Percentiles rank a stretch among this genome's conserved stretches.
Conservation (phyloP, 2,797 vertebrate species). For the Paedocypris micromegethes region DNA sequence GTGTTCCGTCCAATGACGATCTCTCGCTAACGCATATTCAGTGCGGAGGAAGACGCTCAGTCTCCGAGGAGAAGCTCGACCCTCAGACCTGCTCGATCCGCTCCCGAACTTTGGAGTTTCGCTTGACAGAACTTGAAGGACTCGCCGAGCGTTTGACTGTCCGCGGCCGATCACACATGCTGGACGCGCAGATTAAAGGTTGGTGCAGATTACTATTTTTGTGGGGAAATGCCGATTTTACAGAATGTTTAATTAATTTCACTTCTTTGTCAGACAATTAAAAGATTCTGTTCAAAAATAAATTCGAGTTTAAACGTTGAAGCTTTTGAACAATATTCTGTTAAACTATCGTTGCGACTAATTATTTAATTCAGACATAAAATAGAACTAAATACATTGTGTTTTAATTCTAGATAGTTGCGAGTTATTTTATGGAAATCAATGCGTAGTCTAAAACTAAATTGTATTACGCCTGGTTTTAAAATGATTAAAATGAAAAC, state of each 20-base stretch:
- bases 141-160: not conserved
- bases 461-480: no score
- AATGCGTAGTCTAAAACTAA: no score
- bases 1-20: constrained; percentile 57
- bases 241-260: no score
- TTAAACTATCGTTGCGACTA: no score
- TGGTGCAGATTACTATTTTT: no score
- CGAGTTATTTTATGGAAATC: no score
- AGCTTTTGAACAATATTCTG: no score
- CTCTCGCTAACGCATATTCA: constrained; percentile 38
- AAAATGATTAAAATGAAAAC: no score
- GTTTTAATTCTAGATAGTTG: no score
- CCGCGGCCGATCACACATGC: not conserved
- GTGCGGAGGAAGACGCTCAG: constrained; percentile 33
- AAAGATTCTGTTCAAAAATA: not conserved
- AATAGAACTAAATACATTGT: no score
- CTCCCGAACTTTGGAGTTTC: constrained; percentile 15
- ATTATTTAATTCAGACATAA: no score
- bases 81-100: constrained; percentile 1
- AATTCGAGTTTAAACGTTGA: not conserved
- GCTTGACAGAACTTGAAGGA: not conserved
- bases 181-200: constrained; percentile 7
- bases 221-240: no score
- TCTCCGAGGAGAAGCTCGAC: not conserved
- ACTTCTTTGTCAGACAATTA: not conserved